These are phyloP conservation scores for Chiridota heheva DNA, from an alignment of 35 echinoderm and acorn worm genomes.

Conservation along the genomic window DNA sequence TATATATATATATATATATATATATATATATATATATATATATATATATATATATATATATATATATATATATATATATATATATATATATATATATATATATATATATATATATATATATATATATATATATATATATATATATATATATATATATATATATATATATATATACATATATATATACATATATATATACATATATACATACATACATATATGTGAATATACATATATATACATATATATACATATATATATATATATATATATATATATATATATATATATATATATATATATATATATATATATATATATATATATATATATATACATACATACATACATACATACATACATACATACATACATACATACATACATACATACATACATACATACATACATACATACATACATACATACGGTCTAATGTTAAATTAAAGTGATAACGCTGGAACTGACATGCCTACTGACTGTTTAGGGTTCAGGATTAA, in stretches of 20 bases:
- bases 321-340: slow-evolving; percentile 11
- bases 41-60: too few relatives aligned
- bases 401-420: slow-evolving; percentile 24
- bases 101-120: too few relatives aligned
- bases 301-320: not conserved
- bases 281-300: slow-evolving; percentile 1
- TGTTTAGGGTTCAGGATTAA: too few relatives aligned
- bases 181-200: not conserved
- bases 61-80: too few relatives aligned
- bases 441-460: not conserved
- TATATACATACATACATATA: slow-evolving; percentile 1
- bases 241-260: not conserved
- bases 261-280: slow-evolving; percentile 3
- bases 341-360: slow-evolving; percentile 24
- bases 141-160: too few relatives aligned
- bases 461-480: too few relatives aligned
- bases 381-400: slow-evolving; percentile 24
- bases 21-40: too few relatives aligned
- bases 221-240: not conserved
- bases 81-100: too few relatives aligned
- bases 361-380: slow-evolving; percentile 24
- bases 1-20: too few relatives aligned
- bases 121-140: too few relatives aligned
- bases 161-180: too few relatives aligned
- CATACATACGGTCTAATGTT: slow-evolving; percentile 15